A percentile compares a stretch with the other conserved stretches of the same genome.
phyloP scores from a whole-genome alignment of 2,888 invertebrate genomes.

The Rotaria magnacalcarata region DNA sequence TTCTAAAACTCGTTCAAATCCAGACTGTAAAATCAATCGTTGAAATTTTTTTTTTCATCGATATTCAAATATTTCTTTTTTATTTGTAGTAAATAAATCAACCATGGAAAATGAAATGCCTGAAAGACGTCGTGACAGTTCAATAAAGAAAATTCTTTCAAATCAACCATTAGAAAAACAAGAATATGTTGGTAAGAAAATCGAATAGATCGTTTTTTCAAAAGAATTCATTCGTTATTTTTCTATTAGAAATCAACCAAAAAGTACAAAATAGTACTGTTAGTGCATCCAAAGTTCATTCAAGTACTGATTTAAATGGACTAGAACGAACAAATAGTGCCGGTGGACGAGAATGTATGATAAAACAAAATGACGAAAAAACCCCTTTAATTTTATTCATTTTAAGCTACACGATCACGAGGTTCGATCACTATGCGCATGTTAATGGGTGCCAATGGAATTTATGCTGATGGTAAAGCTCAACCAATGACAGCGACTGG shows the following conservation, averaged over 20 bases:
- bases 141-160: slow-evolving; percentile 22
- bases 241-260: background rate
- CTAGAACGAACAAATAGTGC: slow-evolving; percentile 28
- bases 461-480: slow-evolving; percentile 1
- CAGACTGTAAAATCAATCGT: background rate
- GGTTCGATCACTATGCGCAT: slow-evolving; percentile 29
- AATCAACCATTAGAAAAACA: slow-evolving; percentile 25
- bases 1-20: background rate
- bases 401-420: slow-evolving; percentile 8
- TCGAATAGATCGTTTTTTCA: no score
- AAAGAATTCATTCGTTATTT: background rate
- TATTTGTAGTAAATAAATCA: background rate
- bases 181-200: background rate
- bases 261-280: background rate
- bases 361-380: background rate
- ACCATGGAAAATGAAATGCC: background rate
- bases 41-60: background rate
- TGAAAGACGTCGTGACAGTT: slow-evolving; percentile 20
- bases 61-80: background rate
- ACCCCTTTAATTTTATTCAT: background rate
- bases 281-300: slow-evolving; percentile 9
- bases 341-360: slow-evolving; percentile 1
- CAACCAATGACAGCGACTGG: background rate
- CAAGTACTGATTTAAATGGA: background rate
- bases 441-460: background rate